These are phyloP conservation scores for Gnathonemus longibarbis DNA, from an alignment of 2,113 vertebrate genomes.

Conservation along the genomic window DNA sequence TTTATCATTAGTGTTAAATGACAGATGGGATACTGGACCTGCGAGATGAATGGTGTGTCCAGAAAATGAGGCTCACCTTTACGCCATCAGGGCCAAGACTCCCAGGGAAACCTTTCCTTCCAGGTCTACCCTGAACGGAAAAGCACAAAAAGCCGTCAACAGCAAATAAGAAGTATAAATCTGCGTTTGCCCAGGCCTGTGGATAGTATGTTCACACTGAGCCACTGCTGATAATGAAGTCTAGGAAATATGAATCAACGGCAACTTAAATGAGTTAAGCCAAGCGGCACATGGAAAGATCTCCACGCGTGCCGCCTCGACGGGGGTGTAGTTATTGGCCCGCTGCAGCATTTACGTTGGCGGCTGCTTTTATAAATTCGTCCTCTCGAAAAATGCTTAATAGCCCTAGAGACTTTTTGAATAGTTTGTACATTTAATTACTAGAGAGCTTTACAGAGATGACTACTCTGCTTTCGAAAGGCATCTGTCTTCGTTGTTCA, in stretches of 20 bases:
- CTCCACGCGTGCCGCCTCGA: background rate
- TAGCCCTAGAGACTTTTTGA: background rate
- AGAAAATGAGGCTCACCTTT: conserved; percentile 68
- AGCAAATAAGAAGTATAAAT: background rate
- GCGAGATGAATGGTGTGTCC: background rate
- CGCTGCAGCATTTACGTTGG: background rate
- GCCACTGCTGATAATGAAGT: conserved; percentile 8
- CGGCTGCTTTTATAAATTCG: background rate
- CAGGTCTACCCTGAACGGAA: conserved; percentile 81
- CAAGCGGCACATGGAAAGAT: background rate
- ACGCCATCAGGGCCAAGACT: conserved; percentile 73
- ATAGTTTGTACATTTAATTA: conserved; percentile 8
- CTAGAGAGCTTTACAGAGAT: background rate
- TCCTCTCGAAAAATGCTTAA: background rate
- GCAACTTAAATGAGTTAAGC: background rate
- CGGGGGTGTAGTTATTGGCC: background rate
- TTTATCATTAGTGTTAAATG: background rate
- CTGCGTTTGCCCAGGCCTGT: background rate
- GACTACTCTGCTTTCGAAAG: background rate
- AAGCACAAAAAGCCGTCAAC: conserved; percentile 47
- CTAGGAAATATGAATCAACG: conserved; percentile 10
- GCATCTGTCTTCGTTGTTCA: background rate
- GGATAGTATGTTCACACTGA: background rate
- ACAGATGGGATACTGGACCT: background rate
- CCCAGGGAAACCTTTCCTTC: conserved; percentile 82